Percentiles rank a stretch among this genome's conserved stretches.
phyloP scores from a whole-genome alignment of 2,113 vertebrate genomes.

The Pogona vitticeps region DNA sequence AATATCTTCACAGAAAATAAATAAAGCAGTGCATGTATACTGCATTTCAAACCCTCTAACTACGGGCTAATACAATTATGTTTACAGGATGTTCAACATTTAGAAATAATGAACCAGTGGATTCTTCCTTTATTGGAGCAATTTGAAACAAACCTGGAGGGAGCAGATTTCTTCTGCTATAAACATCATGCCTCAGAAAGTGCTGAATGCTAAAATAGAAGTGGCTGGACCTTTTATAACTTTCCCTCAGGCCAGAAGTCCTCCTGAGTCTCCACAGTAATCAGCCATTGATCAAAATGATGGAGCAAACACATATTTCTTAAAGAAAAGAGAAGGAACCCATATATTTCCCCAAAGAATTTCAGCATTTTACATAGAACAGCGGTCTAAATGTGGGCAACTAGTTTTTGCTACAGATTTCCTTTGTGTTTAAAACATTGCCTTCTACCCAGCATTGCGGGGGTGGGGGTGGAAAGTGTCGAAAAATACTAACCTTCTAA shows the following conservation, averaged over 20 bases:
- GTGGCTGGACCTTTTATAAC: slow-evolving; percentile 14
- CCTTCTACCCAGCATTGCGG: background rate
- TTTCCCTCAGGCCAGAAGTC: background rate
- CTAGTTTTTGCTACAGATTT: background rate
- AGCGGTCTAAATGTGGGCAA: background rate
- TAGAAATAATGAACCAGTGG: slow-evolving; percentile 54
- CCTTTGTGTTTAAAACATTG: background rate
- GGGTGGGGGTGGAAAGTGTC: background rate
- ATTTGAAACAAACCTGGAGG: background rate
- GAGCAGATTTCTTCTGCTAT: slow-evolving; percentile 22
- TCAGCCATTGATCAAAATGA: slow-evolving; percentile 17
- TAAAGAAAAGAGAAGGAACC: slow-evolving; percentile 11
- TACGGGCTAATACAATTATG: slow-evolving; percentile 38
- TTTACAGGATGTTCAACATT: slow-evolving; percentile 39
- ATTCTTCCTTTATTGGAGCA: slow-evolving; percentile 42
- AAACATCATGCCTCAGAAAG: slow-evolving; percentile 12
- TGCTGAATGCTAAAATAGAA: slow-evolving; percentile 22
- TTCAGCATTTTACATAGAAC: background rate
- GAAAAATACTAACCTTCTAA: background rate
- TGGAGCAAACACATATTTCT: slow-evolving; percentile 37
- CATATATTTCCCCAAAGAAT: slow-evolving; percentile 5
- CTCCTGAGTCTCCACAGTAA: slow-evolving; percentile 12
- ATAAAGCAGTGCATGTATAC: background rate
- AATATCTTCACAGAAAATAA: slow-evolving; percentile 20
- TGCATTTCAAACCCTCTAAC: background rate